Evolutionary conservation across 2,113 vertebrate genomes (phyloP).

Genomic region (Centropus unirufus): DNA sequence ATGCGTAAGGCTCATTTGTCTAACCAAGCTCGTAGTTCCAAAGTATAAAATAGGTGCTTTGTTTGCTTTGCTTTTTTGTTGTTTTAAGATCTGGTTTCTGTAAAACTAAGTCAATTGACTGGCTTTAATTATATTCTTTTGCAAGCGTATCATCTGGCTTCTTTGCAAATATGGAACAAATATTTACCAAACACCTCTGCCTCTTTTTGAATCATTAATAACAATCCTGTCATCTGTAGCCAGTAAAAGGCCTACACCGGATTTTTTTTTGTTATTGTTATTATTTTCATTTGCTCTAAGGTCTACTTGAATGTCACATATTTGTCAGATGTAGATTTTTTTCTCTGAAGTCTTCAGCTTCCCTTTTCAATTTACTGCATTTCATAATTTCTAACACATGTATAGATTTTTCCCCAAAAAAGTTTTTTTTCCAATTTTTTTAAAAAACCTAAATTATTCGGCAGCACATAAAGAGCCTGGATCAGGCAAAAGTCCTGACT

Average conservation of each 20-base stretch:
- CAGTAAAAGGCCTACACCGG: slow-evolving; percentile 24
- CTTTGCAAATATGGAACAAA: slow-evolving; percentile 57
- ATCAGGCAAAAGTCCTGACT: background rate
- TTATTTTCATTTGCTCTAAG: slow-evolving; percentile 13
- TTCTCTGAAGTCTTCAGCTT: slow-evolving; percentile 7
- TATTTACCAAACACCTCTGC: slow-evolving; percentile 72
- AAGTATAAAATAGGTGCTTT: slow-evolving; percentile 31
- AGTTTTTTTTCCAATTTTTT: background rate
- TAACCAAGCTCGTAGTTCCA: background rate
- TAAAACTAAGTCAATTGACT: slow-evolving; percentile 51
- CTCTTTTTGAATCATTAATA: slow-evolving; percentile 60
- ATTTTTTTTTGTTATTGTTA: background rate
- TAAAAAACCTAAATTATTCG: background rate
- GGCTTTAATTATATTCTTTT: slow-evolving; percentile 67
- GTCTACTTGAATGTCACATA: background rate
- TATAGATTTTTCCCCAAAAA: background rate
- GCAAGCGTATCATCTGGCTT: slow-evolving; percentile 60
- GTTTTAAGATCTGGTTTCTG: slow-evolving; percentile 56
- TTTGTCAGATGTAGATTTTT: slow-evolving; percentile 6
- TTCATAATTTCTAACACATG: background rate
- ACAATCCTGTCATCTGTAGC: slow-evolving; percentile 60
- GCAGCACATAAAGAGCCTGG: background rate
- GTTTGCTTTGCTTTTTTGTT: slow-evolving; percentile 52
- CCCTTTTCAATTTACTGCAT: background rate
- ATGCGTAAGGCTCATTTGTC: background rate